A percentile compares a stretch with the other conserved stretches of the same genome.
phyloP scores from a whole-genome alignment of 2,888 invertebrate species.

The Eupithecia exiguata region DNA sequence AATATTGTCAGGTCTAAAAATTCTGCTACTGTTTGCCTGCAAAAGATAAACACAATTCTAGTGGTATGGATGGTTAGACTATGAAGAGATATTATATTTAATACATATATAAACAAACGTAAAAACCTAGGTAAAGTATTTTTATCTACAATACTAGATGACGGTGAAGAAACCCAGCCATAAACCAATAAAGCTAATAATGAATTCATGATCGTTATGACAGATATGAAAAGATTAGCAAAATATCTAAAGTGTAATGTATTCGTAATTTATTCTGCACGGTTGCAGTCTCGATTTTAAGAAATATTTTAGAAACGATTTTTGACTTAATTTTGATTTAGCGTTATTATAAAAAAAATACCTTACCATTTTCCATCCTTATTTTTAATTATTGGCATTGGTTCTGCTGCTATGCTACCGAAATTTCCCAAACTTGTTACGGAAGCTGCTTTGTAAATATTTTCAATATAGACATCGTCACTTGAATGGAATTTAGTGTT shows the following conservation, averaged over 20 bases:
- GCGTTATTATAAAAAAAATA: conserved; percentile 3
- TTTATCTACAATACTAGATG: neutral
- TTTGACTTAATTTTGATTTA: neutral
- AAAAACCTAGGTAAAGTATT: neutral
- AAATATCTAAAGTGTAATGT: neutral
- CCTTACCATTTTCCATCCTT: conserved; percentile 80
- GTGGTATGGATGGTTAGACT: neutral
- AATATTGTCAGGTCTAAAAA: conserved; percentile 85
- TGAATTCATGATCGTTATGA: conserved; percentile 1
- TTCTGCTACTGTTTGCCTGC: conserved; percentile 83
- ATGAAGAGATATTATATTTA: neutral
- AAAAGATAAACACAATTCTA: neutral
- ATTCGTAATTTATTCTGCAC: conserved; percentile 28
- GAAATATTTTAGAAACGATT: neutral
- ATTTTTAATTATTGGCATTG: conserved; percentile 78
- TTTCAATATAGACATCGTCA: conserved; percentile 75
- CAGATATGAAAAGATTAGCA: neutral
- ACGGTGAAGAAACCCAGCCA: neutral
- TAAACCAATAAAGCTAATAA: neutral
- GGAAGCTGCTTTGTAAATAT: conserved; percentile 76
- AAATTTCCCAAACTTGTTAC: conserved; percentile 78
- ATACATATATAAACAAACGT: neutral
- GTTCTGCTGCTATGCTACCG: conserved; percentile 72
- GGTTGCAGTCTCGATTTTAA: conserved; percentile 22
- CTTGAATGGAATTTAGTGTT: conserved; percentile 75